Evolutionary conservation across 2,888 invertebrate species (phyloP), one percentile per base, ranked within the genome.

Genomic region (Lamellibrachia satsuma): DNA sequence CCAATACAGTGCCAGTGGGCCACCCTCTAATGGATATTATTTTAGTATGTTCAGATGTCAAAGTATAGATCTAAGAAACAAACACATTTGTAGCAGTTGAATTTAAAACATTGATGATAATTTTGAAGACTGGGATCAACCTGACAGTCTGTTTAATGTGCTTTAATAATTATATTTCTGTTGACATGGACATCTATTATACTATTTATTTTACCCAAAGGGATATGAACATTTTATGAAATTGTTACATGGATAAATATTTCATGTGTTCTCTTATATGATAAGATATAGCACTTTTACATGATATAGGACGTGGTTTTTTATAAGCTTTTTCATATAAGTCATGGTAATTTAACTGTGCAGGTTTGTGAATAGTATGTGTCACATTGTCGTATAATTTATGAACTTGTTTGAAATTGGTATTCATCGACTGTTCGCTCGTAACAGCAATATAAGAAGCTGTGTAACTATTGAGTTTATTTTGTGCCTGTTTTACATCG

Each of bases 361-460:
- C 15, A 75, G 75, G 75, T 75, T 75, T 75, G 75, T 75, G 94
- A 95, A 92, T 93, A 52, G 91, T 93, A 90, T 91, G 55, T 92
- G 60, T 60, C 55, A 52, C 93, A 55, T 92, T 91, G 52, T 39
- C 92, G 15, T 93, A 93, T 93, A 7, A 52, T 60, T 92, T 39
- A 39, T 39, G 39, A 39, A 94, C 15, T 22, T 90, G 52, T n/a
- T 52, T 91, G 90, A 27, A 15, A 90, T 90, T 52, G 39, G 11
- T 22, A 75, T n/a, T 75, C 22, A 75, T n/a, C n/a, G 22, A 75
- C 75, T 4, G 75, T 75, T 75, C n/a, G 75, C 75, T 22, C 75
- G 39, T 39, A 39, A 39, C 39, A 39, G 39, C 39, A 39, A 75
- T 75, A 15, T 75, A 22, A 22, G 15, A 75, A 75, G 75, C 22